Conservation (phyloP, 1,140 invertebrate species). For the Aphelinus atriplicis region DNA sequence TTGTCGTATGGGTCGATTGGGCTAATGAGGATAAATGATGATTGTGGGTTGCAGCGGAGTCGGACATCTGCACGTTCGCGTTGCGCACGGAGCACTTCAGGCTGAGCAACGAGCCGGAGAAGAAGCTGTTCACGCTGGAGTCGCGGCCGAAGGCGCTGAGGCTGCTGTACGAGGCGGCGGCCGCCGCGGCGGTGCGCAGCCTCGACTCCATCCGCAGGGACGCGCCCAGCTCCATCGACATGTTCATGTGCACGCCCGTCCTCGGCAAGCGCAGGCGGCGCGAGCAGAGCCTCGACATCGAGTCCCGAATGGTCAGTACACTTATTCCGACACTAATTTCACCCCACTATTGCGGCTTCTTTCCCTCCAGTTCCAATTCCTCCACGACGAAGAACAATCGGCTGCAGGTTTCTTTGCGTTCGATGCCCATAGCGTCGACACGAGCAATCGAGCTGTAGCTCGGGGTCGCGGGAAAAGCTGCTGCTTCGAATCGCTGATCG, state of each 20-base stretch:
- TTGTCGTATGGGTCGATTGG: too few relatives aligned
- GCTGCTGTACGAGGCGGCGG: slow-evolving; percentile 77
- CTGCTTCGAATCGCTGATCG: too few relatives aligned
- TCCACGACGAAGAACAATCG: too few relatives aligned
- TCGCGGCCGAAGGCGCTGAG: slow-evolving; percentile 75
- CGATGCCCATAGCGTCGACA: too few relatives aligned
- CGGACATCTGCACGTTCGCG: slow-evolving; percentile 85
- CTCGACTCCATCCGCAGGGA: slow-evolving; percentile 67
- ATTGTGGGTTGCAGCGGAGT: slow-evolving; percentile 73
- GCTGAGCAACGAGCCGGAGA: slow-evolving; percentile 70
- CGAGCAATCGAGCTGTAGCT: too few relatives aligned
- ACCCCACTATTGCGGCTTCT: too few relatives aligned
- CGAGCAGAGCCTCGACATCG: slow-evolving; percentile 83
- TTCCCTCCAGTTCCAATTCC: too few relatives aligned
- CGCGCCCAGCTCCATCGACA: slow-evolving; percentile 64
- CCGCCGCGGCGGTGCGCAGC: slow-evolving; percentile 64
- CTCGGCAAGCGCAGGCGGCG: slow-evolving; percentile 73
- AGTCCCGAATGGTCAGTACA: slow-evolving; percentile 81
- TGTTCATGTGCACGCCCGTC: slow-evolving; percentile 82
- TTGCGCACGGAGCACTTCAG: slow-evolving; percentile 78
- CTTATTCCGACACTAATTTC: too few relatives aligned
- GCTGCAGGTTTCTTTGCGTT: too few relatives aligned
- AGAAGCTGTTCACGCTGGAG: slow-evolving; percentile 75
- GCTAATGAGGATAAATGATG: too few relatives aligned
- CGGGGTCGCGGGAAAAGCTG: too few relatives aligned